Base-by-base conservation (phyloP, 2,888 invertebrate genomes). In the Drosophila anomelani region DNA sequence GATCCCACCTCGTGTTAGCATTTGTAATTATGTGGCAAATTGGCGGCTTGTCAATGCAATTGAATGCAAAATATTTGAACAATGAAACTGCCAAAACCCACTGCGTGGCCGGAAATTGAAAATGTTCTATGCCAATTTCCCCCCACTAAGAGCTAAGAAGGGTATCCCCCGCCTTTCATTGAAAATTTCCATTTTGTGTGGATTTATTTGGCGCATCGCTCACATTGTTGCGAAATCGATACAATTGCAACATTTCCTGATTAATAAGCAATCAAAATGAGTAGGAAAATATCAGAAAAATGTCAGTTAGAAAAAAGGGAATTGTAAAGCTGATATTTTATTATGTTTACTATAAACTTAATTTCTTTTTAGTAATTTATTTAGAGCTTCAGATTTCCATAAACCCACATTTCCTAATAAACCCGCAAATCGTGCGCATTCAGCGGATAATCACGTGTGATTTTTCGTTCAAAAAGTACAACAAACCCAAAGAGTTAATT, bases 41-140 rank as follows among this genome's bases (percentile, higher is more conserved):
- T 73, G 54, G 41, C 54, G 63, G 56, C 56, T 47, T 75, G 58
- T 55, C 54, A 49, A 54, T 58, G 54, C 43, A 58, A 74, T 56
- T 46, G 53, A 55, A 61, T 72, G 63, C 74, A 63, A 77, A 74
- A 77, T 77, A 74, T 85, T 77, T 68, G 68, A 55, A 46, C 64
- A 74, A 74, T 64, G 43, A 2, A 29, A 68, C 67, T 43, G 64
- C 80, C 69, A 62, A 68, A 53, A 54, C 71, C 64, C 51, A 64
- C 77, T 81, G 75, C 47, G 72, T 43, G 72, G 62, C 79, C 81
- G 89, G 79, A 89, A 85, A 85, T 88, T 81, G 70, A 61, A 76
- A 73, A 75, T 72, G 59, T 63, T 46, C 59, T 69, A 36, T 63
- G 63, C 20, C 63, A 34, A 32, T 10, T 32, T 5, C 15, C 38